These are phyloP conservation scores for Vimba vimba DNA, from an alignment of 2,113 vertebrate genomes.

Conservation along the genomic window DNA sequence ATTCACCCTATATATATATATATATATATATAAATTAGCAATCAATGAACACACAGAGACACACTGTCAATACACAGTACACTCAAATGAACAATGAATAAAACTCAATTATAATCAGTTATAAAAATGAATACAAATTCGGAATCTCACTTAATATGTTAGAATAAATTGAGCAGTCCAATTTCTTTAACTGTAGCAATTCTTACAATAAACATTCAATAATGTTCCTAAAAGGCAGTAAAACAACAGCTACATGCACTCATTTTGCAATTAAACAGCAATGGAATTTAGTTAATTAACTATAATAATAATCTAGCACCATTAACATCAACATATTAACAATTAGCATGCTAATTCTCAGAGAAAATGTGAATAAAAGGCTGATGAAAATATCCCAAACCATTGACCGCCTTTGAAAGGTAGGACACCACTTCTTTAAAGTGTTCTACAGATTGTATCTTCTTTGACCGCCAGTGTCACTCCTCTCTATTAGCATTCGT, in stretches of 20 bases:
- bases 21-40: too few species aligned
- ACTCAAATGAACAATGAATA: background rate
- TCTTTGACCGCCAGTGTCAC: slow-evolving; percentile 33
- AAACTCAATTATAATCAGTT: background rate
- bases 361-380: slow-evolving; percentile 7
- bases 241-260: background rate
- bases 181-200: background rate
- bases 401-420: slow-evolving; percentile 14
- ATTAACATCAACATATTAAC: slow-evolving; percentile 11
- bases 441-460: background rate
- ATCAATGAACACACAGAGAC: too few species aligned
- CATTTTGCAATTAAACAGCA: background rate
- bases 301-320: background rate
- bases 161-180: background rate
- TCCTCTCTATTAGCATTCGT: slow-evolving; percentile 39
- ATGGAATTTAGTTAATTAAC: slow-evolving; percentile 8
- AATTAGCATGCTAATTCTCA: slow-evolving; percentile 32
- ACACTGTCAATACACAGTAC: background rate
- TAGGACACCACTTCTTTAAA: slow-evolving; percentile 5
- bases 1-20: too few species aligned
- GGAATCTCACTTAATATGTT: background rate
- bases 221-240: background rate
- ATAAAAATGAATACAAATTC: background rate
- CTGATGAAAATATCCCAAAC: slow-evolving; percentile 24
- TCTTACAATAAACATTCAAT: background rate